Base-by-base conservation (phyloP, 1,140 invertebrate genomes). In the Streblospio benedicti region DNA sequence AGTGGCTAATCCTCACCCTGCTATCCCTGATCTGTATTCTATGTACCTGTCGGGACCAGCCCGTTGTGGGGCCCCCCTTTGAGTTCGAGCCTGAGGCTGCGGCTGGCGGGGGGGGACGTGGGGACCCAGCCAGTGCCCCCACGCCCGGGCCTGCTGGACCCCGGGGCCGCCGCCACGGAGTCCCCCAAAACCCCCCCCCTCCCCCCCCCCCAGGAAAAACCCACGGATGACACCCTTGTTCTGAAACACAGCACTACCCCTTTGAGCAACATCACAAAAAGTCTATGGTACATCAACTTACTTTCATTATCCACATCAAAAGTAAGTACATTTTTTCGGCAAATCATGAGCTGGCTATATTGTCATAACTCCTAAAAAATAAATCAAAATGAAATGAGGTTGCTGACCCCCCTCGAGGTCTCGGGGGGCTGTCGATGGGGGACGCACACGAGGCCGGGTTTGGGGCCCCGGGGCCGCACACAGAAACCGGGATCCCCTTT, bases 41-140 rank as follows among this genome's bases (percentile, higher is more conserved):
- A n/a, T n/a, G n/a, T n/a, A n/a, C n/a, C 76, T 97, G 93, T 1
- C 93, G 82, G 1, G 14, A 93, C 80, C 16, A 96, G 81, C 1
- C 89, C 90, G 68, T 91, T 87, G 75, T 96, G 92, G 0, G 90
- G 88, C 0, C 94, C 93, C 71, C n/a, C n/a, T n/a, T 91, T 91
- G 4, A 96, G 73, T 76, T 95, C 91, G 38, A 97, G 76, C 23
- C 88, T 83, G 23, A 92, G 78, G 0, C 85, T 78, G 54, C 69
- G 59, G 66, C 32, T 60, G 57, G 33, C 59, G 78, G 76, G 88
- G 86, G 41, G 82, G 82, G 35, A 95, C 81, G 6, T 85, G 84
- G 67, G 89, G 14, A 95, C 80, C 74, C 74, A 76, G 5, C 74
- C 74, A 49, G 83, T 69, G 79, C 83, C 72, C 93, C 91, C 4